These are phyloP conservation scores for Xiphophorus birchmanni DNA, from an alignment of 2,797 vertebrate species.

Conservation along the genomic window DNA sequence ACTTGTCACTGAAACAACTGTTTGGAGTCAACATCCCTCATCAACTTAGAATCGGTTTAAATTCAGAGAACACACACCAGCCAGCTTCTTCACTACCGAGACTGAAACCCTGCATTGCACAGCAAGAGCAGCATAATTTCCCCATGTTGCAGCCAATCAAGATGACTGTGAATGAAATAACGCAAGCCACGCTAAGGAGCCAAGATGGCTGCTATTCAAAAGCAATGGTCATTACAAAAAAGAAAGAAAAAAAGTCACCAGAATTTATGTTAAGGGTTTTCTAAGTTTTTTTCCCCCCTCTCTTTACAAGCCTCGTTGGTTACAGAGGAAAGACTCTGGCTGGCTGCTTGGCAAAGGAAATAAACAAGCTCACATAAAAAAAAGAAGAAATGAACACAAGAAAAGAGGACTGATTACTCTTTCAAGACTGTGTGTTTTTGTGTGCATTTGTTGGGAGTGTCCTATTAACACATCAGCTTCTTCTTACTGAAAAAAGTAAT, in stretches of 20 bases:
- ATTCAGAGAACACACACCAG: constrained; percentile 33
- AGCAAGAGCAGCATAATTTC: constrained; percentile 36
- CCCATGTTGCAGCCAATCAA: constrained; percentile 29
- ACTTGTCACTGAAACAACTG: constrained; percentile 19
- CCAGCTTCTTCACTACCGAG: constrained; percentile 14
- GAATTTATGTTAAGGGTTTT: constrained; percentile 61
- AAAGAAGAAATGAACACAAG: constrained; percentile 48
- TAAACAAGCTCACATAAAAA: constrained; percentile 33
- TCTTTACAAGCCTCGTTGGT: constrained; percentile 20
- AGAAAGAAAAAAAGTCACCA: constrained; percentile 41
- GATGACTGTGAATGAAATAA: constrained; percentile 45
- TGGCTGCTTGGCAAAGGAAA: constrained; percentile 43
- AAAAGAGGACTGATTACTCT: constrained; percentile 36
- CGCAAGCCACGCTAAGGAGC: constrained; percentile 4
- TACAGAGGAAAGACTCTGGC: constrained; percentile 52
- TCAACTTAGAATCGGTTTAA: constrained; percentile 29
- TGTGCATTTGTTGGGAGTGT: constrained; percentile 17
- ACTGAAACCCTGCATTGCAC: constrained; percentile 47
- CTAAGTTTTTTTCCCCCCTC: constrained; percentile 23
- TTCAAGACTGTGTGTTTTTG: constrained; percentile 28
- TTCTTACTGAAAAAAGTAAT: neutral
- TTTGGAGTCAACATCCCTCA: constrained; percentile 39
- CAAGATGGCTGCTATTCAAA: constrained; percentile 60
- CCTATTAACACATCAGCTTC: constrained; percentile 9
- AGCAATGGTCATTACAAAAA: constrained; percentile 19